These are phyloP conservation scores for Agriopis aurantiaria DNA, from an alignment of 2,888 invertebrate genomes.

Conservation along the genomic window DNA sequence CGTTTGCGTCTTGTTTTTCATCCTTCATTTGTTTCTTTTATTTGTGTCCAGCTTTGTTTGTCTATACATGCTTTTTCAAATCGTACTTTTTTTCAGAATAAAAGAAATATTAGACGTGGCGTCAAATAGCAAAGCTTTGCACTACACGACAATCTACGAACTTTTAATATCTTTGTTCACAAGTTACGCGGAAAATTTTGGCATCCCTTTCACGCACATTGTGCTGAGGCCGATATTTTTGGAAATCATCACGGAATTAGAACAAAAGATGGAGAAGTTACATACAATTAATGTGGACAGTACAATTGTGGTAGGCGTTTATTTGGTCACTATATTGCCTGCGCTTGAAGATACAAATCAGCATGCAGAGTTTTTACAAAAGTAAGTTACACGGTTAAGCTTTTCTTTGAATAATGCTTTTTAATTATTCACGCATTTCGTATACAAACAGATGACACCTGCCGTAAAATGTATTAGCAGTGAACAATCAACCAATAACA, in stretches of 20 bases:
- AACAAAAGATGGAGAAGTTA: slow-evolving; percentile 87
- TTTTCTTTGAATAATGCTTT: background rate
- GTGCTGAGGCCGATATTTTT: slow-evolving; percentile 87
- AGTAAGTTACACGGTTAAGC: slow-evolving; percentile 69
- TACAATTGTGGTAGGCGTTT: slow-evolving; percentile 87
- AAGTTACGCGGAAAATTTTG: slow-evolving; percentile 88
- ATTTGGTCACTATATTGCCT: slow-evolving; percentile 85
- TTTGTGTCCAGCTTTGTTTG: background rate
- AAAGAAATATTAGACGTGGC: slow-evolving; percentile 74
- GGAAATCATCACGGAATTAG: slow-evolving; percentile 86
- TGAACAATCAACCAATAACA: no score
- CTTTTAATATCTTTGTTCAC: slow-evolving; percentile 70
- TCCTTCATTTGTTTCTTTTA: background rate
- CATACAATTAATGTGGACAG: slow-evolving; percentile 83
- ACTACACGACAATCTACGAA: slow-evolving; percentile 71
- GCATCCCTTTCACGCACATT: slow-evolving; percentile 86
- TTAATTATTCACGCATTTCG: no score
- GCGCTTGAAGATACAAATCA: slow-evolving; percentile 81
- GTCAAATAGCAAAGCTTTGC: slow-evolving; percentile 66
- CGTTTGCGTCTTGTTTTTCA: no score
- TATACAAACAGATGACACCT: no score
- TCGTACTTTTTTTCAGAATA: slow-evolving; percentile 65
- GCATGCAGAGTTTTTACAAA: slow-evolving; percentile 85
- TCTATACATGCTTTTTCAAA: background rate
- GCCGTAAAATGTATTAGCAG: no score